Evolutionary conservation across 2,888 invertebrate species (phyloP).

Genomic region (Hirtodrosophila cameraria): DNA sequence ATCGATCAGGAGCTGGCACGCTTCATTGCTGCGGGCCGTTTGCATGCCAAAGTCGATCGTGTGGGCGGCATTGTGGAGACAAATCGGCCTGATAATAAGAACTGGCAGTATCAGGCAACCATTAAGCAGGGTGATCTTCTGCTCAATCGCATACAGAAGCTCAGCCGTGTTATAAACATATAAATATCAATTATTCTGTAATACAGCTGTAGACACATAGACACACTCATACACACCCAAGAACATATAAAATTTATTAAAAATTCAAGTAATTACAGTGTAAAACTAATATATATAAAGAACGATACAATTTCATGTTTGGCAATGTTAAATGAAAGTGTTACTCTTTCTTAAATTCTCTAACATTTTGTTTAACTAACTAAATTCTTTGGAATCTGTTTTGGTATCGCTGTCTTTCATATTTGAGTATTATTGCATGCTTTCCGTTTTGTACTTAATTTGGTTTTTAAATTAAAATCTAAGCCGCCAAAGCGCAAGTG

Average conservation of each 20-base stretch:
- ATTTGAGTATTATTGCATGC: slow-evolving; percentile 74
- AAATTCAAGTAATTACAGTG: slow-evolving; percentile 66
- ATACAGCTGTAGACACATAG: slow-evolving; percentile 8
- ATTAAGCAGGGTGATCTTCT: slow-evolving; percentile 99
- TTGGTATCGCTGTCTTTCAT: slow-evolving; percentile 59
- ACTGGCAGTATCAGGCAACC: slow-evolving; percentile 97
- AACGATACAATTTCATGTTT: slow-evolving; percentile 52
- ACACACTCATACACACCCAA: slow-evolving; percentile 38
- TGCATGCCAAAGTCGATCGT: slow-evolving; percentile 99
- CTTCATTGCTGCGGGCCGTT: slow-evolving; percentile 97
- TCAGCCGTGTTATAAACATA: slow-evolving; percentile 99
- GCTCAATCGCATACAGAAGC: slow-evolving; percentile 98
- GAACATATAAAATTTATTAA: slow-evolving; percentile 59
- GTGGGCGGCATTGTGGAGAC: slow-evolving; percentile 98
- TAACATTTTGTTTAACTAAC: slow-evolving; percentile 49
- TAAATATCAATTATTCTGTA: slow-evolving; percentile 83
- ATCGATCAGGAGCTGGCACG: slow-evolving; percentile 94
- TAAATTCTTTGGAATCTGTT: slow-evolving; percentile 78
- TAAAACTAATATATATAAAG: slow-evolving; percentile 62
- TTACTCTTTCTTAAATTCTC: slow-evolving; percentile 61
- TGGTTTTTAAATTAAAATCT: slow-evolving; percentile 38
- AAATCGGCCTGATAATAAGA: slow-evolving; percentile 94
- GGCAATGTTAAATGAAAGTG: slow-evolving; percentile 21
- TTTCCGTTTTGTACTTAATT: slow-evolving; percentile 68
- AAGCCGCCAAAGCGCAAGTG: slow-evolving; percentile 21